These are phyloP conservation scores for Atrina japonica DNA, from an alignment of 2,888 invertebrate species.

Conservation along the genomic window DNA sequence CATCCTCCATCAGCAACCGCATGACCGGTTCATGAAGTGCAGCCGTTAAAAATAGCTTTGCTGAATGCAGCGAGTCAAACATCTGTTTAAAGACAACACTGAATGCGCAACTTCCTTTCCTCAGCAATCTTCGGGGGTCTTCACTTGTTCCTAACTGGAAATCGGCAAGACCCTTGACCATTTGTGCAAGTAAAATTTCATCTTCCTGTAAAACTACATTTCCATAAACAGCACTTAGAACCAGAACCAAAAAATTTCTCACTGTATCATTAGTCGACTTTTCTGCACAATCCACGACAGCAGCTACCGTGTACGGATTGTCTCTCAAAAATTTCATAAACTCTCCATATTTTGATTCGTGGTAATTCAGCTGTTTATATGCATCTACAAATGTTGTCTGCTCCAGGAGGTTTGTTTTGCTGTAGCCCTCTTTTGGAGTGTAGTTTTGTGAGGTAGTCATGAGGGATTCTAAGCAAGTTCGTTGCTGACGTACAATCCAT, in stretches of 20 bases:
- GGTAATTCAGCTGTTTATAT: slow-evolving; percentile 91
- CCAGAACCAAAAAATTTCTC: slow-evolving; percentile 54
- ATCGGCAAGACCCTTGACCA: slow-evolving; percentile 84
- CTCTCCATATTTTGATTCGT: slow-evolving; percentile 87
- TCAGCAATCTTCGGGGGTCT: slow-evolving; percentile 86
- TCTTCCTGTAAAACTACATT: slow-evolving; percentile 89
- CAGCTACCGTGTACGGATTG: slow-evolving; percentile 87
- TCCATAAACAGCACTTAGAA: slow-evolving; percentile 83
- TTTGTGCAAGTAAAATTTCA: slow-evolving; percentile 82
- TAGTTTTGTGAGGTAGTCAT: slow-evolving; percentile 88
- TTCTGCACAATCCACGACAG: slow-evolving; percentile 84
- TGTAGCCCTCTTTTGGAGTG: slow-evolving; percentile 87
- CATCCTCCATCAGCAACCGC: slow-evolving; percentile 93
- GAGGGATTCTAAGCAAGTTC: slow-evolving; percentile 84
- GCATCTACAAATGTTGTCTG: slow-evolving; percentile 74
- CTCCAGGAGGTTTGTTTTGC: slow-evolving; percentile 85
- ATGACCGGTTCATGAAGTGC: slow-evolving; percentile 95
- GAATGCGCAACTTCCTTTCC: slow-evolving; percentile 91
- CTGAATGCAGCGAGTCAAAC: slow-evolving; percentile 93
- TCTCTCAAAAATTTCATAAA: slow-evolving; percentile 86
- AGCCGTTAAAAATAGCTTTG: slow-evolving; percentile 95
- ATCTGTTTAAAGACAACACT: slow-evolving; percentile 92
- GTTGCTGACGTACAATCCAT: slow-evolving; percentile 93
- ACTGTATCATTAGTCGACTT: slow-evolving; percentile 79
- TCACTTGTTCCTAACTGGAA: slow-evolving; percentile 87